phyloP scores from a whole-genome alignment of 2,888 invertebrate genomes.

The Andrena trimmerana region DNA sequence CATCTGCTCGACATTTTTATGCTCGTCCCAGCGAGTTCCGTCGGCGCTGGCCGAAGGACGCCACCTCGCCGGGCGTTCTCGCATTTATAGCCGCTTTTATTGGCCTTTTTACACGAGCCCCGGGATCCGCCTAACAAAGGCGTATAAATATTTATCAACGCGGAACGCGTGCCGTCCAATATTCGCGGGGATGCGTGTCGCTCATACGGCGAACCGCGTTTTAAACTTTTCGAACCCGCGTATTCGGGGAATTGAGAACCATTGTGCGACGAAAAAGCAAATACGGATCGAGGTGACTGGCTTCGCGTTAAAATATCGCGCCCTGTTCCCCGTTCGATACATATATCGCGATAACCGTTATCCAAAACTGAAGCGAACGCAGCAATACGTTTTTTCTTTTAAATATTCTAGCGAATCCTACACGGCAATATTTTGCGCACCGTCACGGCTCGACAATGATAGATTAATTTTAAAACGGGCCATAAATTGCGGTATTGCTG shows the following conservation, averaged over 20 bases:
- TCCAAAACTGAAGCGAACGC: not conserved
- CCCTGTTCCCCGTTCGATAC: not conserved
- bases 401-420: not conserved
- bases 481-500: not conserved
- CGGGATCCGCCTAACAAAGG: conserved; percentile 31
- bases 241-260: not conserved
- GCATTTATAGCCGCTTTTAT: conserved; percentile 40
- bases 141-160: conserved; percentile 45
- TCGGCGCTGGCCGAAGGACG: conserved; percentile 8
- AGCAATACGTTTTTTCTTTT: conserved; percentile 1
- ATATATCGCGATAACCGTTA: not conserved
- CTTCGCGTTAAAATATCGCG: conserved; percentile 4
- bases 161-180: conserved; percentile 22
- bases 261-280: conserved; percentile 15
- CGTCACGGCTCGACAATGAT: not conserved
- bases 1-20: conserved; percentile 15
- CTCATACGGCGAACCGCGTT: not conserved
- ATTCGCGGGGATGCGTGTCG: conserved; percentile 16
- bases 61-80: not conserved
- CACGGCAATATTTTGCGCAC: not conserved
- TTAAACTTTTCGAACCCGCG: not conserved
- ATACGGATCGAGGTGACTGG: not conserved
- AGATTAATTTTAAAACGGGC: conserved; percentile 6
- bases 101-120: conserved; percentile 19
- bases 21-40: conserved; percentile 12